Percentiles rank a stretch among this genome's conserved stretches.
These are phyloP conservation scores for Amblyopsis hoosieri DNA, from an alignment of 2,797 vertebrate species.

Conservation along the genomic window DNA sequence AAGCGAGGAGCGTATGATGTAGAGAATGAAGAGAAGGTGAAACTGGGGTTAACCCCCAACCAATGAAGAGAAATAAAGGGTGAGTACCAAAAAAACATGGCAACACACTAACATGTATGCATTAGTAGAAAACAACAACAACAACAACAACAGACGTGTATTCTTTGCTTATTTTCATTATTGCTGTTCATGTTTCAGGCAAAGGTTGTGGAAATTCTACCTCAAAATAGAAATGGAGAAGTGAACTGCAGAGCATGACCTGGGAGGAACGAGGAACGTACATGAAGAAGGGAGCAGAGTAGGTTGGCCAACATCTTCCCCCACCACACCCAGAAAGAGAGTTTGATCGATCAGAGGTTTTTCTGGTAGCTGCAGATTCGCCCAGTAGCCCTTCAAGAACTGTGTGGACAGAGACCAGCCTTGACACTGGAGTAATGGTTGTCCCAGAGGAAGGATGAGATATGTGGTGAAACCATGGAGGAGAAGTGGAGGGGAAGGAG, in stretches of 20 bases:
- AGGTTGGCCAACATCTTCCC: conserved; percentile 25
- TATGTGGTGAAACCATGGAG: conserved; percentile 34
- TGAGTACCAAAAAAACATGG: conserved; percentile 51
- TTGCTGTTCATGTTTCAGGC: conserved; percentile 45
- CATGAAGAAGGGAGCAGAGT: conserved; percentile 57
- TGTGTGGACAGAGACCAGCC: conserved; percentile 30
- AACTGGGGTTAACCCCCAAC: conserved; percentile 87
- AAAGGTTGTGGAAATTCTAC: conserved; percentile 80
- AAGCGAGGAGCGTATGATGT: conserved; percentile 94
- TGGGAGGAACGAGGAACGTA: conserved; percentile 52
- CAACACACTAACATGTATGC: conserved; percentile 4
- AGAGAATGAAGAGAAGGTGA: conserved; percentile 96
- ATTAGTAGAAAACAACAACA: not conserved
- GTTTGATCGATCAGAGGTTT: conserved; percentile 32
- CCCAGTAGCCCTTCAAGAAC: conserved; percentile 29
- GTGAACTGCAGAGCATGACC: conserved; percentile 60
- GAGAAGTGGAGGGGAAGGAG: conserved; percentile 30
- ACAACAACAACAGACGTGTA: not conserved
- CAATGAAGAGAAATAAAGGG: conserved; percentile 83
- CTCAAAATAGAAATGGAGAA: conserved; percentile 77
- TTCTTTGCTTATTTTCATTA: conserved; percentile 22
- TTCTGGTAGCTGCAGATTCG: conserved; percentile 40
- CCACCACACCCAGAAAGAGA: conserved; percentile 23
- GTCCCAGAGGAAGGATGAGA: conserved; percentile 44
- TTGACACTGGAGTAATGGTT: conserved; percentile 61